phyloP scores from a whole-genome alignment of 92 coral and sea anemone species.

The Phymanthus crucifer region DNA sequence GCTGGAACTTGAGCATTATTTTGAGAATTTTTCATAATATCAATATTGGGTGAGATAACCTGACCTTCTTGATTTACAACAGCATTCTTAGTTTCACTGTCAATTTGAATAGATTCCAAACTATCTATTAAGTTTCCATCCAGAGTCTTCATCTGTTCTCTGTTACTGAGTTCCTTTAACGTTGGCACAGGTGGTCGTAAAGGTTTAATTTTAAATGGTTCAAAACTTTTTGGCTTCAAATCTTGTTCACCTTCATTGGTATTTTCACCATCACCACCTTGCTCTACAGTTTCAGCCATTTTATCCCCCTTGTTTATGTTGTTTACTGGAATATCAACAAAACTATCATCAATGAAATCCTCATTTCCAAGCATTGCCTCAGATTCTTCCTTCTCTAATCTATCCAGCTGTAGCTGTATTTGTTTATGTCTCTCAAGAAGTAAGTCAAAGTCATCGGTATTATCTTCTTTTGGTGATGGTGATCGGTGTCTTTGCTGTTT shows the following conservation, averaged over 20 bases:
- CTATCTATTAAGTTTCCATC: neutral
- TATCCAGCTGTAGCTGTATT: conserved; percentile 85
- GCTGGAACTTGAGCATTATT: neutral
- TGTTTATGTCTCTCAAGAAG: conserved; percentile 82
- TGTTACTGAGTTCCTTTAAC: conserved; percentile 77
- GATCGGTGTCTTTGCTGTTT: conserved; percentile 25
- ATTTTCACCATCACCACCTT: neutral
- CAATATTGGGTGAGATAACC: neutral
- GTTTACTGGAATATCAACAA: conserved; percentile 82
- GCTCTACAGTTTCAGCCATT: neutral
- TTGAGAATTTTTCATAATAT: neutral
- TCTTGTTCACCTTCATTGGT: conserved; percentile 5
- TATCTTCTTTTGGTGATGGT: conserved; percentile 32
- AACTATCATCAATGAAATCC: conserved; percentile 83
- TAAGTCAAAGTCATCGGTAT: conserved; percentile 72
- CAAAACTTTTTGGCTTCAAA: conserved; percentile 52
- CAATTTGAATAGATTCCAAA: neutral
- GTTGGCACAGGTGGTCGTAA: conserved; percentile 65
- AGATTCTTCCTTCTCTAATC: conserved; percentile 68
- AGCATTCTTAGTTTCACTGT: conserved; percentile 6
- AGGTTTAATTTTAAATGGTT: conserved; percentile 80
- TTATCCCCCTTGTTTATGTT: neutral
- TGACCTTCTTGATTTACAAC: neutral
- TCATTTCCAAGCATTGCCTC: conserved; percentile 58
- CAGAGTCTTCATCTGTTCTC: conserved; percentile 34